Base-by-base conservation (phyloP, 2,113 vertebrate genomes). In the Phocoena phocoena region DNA sequence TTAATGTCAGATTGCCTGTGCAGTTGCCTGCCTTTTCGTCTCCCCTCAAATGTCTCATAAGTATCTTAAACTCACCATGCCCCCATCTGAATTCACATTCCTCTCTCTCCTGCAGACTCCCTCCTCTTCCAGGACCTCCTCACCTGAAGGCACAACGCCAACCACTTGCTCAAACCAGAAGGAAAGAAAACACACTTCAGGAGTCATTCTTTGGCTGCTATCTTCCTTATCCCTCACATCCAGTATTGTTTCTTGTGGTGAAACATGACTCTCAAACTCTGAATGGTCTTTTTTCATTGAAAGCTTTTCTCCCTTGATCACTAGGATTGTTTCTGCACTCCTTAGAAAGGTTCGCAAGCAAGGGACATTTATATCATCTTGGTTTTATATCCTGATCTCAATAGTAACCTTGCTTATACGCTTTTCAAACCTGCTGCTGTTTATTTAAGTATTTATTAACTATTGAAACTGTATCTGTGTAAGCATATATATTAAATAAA, bases 331-430 rank as follows among this genome's bases (percentile, higher is more conserved):
- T 77, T 74, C 44, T 79, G 62, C 0, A 17, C 55, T 67, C 73
- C 67, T 67, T 60, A 79, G 36, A 95, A 91, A 95, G 70, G 9
- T 79, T 82, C 79, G 13, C 14, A 90, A 95, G 80, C 81, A 96
- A 68, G 10, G 33, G 44, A 62, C 6, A 31, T 88, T 96, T 80
- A 60, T 58, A 62, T 68, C 26, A 74, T 77, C 25, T 38, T 86
- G 20, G n/a, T 44, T 95, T 88, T 50, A 65, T 53, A 67, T 82
- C 33, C n/a, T 93, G 38, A 17, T 90, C 53, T 73, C 55, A 91
- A 60, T 11, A 80, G 53, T 71, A 90, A 95, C 12, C 41, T 81
- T 88, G 50, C 58, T 90, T 71, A 81, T 74, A 89, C 80, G 55
- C 50, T 95, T 94, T 97, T 93, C 10, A 79, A 87, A 67, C 9